Base-by-base conservation (phyloP, 2,113 vertebrate genomes). In the Numida meleagris region DNA sequence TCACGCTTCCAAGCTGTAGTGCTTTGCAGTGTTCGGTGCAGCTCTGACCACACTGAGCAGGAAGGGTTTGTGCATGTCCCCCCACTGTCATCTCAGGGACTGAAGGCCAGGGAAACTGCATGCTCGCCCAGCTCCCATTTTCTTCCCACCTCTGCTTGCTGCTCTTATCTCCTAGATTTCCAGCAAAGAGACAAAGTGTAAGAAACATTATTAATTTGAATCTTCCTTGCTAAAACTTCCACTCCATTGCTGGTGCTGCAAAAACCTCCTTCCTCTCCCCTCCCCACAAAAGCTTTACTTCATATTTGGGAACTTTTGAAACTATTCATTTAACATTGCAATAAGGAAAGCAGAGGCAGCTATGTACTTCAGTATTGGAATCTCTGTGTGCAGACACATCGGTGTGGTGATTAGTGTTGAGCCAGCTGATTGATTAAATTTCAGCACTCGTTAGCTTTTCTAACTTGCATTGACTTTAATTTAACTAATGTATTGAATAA, bases 41-140 rank as follows among this genome's bases (percentile, higher is more conserved):
- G 75, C 74, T 17, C 66, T 17, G 45, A 40, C 24, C 25, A 9
- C 2, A 17, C 50, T 9, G 55, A 57, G 27, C 51, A 53, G 59
- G 14, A 79, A 50, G 83, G 7, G 3, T 18, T 55, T 10, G 31
- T 42, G 38, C 72, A 40, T 51, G 40, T 20, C 45, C 31, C 14
- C n/a, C 20, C 25, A 36, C 48, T 5, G 0, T 42, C 48, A 10
- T 33, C 53, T 17, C 33, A 45, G 46, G 73, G 24, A 48, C 65
- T 46, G 6, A 55, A 33, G 0, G 9, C 17, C n/a, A 5, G 36
- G 2, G 45, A 48, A 45, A 7, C 17, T 94, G 73, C 34, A 10
- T 0, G 29, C 42, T 80, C 45, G 1, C 6, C 4, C 40, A 5
- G 48, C 55, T 57, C 6, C 58, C 48, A 6, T 31, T 3, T 7